phyloP scores from a whole-genome alignment of 2,113 vertebrate species.

The Prunella himalayana region DNA sequence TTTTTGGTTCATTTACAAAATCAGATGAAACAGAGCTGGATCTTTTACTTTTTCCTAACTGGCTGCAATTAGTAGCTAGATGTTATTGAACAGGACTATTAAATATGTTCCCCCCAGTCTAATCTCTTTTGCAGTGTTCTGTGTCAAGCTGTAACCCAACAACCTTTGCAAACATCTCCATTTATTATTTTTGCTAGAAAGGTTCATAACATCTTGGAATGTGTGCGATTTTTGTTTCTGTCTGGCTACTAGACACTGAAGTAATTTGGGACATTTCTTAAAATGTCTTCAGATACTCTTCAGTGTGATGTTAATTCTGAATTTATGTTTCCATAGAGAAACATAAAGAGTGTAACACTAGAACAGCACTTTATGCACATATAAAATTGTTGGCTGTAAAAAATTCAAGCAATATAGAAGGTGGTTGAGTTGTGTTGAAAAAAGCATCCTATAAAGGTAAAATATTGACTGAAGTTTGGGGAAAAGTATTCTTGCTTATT shows the following conservation, averaged over 20 bases:
- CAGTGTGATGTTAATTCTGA: conserved; percentile 50
- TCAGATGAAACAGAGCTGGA: neutral
- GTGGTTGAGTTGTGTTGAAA: neutral
- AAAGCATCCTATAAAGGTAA: neutral
- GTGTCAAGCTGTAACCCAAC: neutral
- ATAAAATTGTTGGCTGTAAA: conserved; percentile 37
- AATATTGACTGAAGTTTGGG: neutral
- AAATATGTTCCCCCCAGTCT: neutral
- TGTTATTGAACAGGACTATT: neutral
- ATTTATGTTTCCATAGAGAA: conserved; percentile 43
- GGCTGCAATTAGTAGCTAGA: neutral
- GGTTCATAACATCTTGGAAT: conserved; percentile 24
- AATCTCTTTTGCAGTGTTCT: neutral
- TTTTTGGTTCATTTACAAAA: neutral
- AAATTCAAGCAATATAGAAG: conserved; percentile 10
- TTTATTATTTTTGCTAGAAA: conserved; percentile 60
- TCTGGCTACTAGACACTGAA: conserved; percentile 47
- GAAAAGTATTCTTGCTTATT: neutral
- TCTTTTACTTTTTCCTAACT: neutral
- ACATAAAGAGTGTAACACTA: neutral
- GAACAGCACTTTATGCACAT: conserved; percentile 7
- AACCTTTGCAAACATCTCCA: neutral
- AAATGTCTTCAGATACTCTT: conserved; percentile 58
- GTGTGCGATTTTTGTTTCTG: conserved; percentile 36
- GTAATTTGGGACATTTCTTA: conserved; percentile 57